Conservation (phyloP, 2,888 invertebrate genomes). For the Cryptocephalus moraei region DNA sequence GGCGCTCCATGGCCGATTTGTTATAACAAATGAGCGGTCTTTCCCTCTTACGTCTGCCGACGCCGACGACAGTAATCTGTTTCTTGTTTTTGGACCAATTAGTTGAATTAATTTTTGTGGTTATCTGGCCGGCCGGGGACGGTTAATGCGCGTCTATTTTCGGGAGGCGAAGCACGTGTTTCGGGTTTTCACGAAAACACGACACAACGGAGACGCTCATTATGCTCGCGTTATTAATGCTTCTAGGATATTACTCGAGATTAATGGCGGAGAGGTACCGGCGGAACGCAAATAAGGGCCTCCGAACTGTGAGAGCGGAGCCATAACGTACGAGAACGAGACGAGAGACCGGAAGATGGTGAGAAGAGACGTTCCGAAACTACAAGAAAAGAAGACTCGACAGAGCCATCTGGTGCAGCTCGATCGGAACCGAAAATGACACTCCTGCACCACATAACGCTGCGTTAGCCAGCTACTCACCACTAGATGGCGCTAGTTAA, state of each 20-base stretch:
- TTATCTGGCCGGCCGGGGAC: slow-evolving; percentile 20
- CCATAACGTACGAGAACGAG: too few species aligned
- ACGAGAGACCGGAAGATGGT: too few species aligned
- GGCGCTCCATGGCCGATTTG: slow-evolving; percentile 41
- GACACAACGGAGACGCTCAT: slow-evolving; percentile 4
- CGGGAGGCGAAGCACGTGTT: slow-evolving; percentile 13
- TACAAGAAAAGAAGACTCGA: too few species aligned
- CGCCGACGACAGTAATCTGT: slow-evolving; percentile 30
- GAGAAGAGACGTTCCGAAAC: too few species aligned
- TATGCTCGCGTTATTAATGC: slow-evolving; percentile 4
- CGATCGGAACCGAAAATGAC: too few species aligned
- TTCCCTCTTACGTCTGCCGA: slow-evolving; percentile 33
- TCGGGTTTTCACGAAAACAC: slow-evolving; percentile 11
- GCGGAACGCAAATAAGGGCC: too few species aligned
- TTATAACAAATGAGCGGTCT: slow-evolving; percentile 39
- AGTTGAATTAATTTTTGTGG: slow-evolving; percentile 38
- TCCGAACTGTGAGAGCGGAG: too few species aligned
- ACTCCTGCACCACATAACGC: too few species aligned
- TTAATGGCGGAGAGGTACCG: too few species aligned
- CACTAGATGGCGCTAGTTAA: too few species aligned
- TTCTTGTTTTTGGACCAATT: slow-evolving; percentile 36
- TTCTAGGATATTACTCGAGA: slow-evolving; percentile 11
- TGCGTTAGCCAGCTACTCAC: too few species aligned
- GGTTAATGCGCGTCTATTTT: slow-evolving; percentile 1
- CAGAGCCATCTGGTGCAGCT: too few species aligned